Base-by-base conservation (phyloP, 1,140 invertebrate species). In the Asobara japonica region DNA sequence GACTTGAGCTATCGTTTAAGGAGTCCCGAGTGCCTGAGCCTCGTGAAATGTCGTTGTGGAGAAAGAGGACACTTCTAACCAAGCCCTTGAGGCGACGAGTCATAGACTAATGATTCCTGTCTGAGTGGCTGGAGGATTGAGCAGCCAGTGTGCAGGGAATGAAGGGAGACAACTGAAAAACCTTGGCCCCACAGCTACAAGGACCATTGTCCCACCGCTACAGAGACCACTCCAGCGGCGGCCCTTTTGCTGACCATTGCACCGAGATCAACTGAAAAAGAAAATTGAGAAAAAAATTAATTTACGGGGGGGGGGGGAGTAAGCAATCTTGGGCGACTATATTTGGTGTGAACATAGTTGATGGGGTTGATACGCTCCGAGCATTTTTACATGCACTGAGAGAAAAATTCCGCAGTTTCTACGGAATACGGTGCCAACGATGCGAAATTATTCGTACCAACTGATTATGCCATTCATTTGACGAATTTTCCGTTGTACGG, bases 111-210 rank as follows among this genome's bases (percentile, higher is more conserved):
- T 56, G 51, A 56, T 56, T 56, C 51, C 51, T 56, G 51, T 56
- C 51, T 56, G 51, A 56, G 51, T 56, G 51, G 51, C 10, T 25
- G 51, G 22, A 56, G 51, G 51, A 56, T 56, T 56, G 51, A 56
- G 51, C 51, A 56, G 51, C 51, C 51, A 56, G 51, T 56, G 25
- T 25, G 74, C 75, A 71, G 69, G 61, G 75, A 72, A 72, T 71
- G 66, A 72, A 70, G 38, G 27, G 30, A 41, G 20, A 62, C 11
- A 36, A 38, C 36, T 60, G 31, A 62, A 62, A 62, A 30, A 29
- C 51, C 38, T 65, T 65, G 56, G 64, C 31, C 36, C 60, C 36
- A n/a, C n/a, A 25, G 22, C 48, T 20, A 56, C 33, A 36, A 60
- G 60, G 60, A 61, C 48, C 51, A 56, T 56, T 56, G 51, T 56